Evolutionary conservation across 2,888 invertebrate species (phyloP).

Genomic region (Siphlonurus alternatus): DNA sequence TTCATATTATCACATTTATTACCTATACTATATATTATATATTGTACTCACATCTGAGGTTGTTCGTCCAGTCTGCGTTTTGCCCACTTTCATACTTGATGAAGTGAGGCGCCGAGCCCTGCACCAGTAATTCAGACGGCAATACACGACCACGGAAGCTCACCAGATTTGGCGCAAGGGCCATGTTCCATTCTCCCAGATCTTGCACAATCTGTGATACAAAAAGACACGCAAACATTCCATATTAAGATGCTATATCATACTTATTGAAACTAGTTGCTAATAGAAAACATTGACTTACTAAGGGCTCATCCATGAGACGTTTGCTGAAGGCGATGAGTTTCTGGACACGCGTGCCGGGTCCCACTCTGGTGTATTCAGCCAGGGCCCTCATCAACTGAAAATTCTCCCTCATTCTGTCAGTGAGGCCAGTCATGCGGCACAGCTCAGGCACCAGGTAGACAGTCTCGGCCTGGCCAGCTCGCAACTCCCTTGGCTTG

Average conservation of each 20-base stretch:
- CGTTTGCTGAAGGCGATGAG: background rate
- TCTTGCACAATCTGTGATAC: conserved; percentile 4
- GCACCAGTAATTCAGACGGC: background rate
- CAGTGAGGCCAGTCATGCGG: conserved; percentile 10
- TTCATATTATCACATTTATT: too few relatives aligned
- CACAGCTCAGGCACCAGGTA: conserved; percentile 25
- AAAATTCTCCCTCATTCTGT: background rate
- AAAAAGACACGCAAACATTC: background rate
- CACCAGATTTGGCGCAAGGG: background rate
- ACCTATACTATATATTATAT: too few relatives aligned
- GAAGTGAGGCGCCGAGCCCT: background rate
- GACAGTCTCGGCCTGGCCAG: background rate
- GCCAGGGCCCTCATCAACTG: background rate
- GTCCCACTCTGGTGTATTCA: background rate
- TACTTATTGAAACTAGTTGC: background rate
- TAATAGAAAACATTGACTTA: too few relatives aligned
- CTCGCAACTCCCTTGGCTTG: conserved; percentile 28
- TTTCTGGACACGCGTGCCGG: background rate
- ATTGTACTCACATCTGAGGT: background rate
- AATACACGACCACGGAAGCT: background rate
- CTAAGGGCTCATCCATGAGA: background rate
- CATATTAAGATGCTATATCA: background rate
- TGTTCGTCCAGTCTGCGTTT: background rate
- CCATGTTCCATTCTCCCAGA: background rate
- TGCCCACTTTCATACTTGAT: background rate